These are phyloP conservation scores for Burhinus bistriatus DNA, from an alignment of 2,113 vertebrate species.

Conservation along the genomic window DNA sequence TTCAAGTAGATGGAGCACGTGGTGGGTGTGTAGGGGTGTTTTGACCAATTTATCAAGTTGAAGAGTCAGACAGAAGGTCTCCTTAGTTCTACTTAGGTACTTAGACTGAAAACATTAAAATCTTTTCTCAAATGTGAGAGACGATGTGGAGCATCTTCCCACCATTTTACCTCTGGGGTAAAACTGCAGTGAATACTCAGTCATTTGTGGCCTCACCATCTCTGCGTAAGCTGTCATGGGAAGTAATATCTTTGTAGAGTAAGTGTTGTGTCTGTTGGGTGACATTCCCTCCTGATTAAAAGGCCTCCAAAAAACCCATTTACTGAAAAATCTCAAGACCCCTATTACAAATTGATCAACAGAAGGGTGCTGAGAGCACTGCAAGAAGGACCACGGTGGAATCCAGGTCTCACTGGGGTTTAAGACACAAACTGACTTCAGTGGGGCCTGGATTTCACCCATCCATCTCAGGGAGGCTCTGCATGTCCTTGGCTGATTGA, in stretches of 20 bases:
- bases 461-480: not conserved
- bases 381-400: not conserved
- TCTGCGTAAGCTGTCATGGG: not conserved
- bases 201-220: not conserved
- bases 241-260: not conserved
- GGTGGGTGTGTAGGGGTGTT: not conserved
- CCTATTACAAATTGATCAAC: not conserved
- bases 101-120: not conserved
- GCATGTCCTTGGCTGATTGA: accelerated
- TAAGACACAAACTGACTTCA: not conserved
- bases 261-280: not conserved
- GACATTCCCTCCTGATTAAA: not conserved
- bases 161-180: slow-evolving; percentile 7
- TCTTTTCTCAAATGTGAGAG: not conserved
- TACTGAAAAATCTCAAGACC: not conserved
- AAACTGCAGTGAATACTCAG: not conserved
- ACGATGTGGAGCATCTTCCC: not conserved
- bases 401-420: not conserved
- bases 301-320: not conserved
- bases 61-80: slow-evolving; percentile 28
- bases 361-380: not conserved
- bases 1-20: not conserved
- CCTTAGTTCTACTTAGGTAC: not conserved
- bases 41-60: slow-evolving; percentile 47
- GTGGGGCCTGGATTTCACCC: not conserved